Percentiles rank a stretch among this genome's conserved stretches.
Evolutionary conservation across 2,888 invertebrate species (phyloP).

Genomic region (Desoria tigrina): DNA sequence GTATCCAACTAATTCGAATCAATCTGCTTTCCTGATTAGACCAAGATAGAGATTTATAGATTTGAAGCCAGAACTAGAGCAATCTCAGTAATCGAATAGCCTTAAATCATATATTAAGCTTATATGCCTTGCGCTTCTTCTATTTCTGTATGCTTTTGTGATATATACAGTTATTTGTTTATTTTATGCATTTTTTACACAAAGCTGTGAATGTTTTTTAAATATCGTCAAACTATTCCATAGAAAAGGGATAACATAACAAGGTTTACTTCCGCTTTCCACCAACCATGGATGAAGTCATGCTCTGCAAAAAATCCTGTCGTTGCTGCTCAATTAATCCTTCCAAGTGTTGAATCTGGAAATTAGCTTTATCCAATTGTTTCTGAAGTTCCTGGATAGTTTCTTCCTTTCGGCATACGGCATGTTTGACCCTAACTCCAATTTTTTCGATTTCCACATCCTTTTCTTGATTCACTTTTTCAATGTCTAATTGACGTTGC

Average conservation of each 20-base stretch:
- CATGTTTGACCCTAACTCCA: constrained; percentile 71
- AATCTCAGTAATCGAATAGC: too few species aligned
- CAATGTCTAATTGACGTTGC: constrained; percentile 42
- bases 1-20: too few species aligned
- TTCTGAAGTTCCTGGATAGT: constrained; percentile 71
- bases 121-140: too few species aligned
- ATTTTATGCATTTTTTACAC: too few species aligned
- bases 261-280: constrained; percentile 4
- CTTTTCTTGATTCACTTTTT: constrained; percentile 58
- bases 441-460: constrained; percentile 57
- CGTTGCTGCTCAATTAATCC: constrained; percentile 71
- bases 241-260: not conserved
- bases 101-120: too few species aligned
- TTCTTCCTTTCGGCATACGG: constrained; percentile 77
- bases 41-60: too few species aligned
- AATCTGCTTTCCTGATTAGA: too few species aligned
- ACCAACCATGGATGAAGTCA: constrained; percentile 21
- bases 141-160: too few species aligned
- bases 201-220: too few species aligned
- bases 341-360: constrained; percentile 74
- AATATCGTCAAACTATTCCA: not conserved
- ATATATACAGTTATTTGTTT: too few species aligned
- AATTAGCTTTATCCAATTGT: constrained; percentile 69
- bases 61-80: too few species aligned
- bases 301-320: constrained; percentile 51